A percentile compares a stretch with the other conserved stretches of the same genome.
Evolutionary conservation across 2,797 vertebrate species (phyloP).

Genomic region (Anabacerthia variegaticeps): DNA sequence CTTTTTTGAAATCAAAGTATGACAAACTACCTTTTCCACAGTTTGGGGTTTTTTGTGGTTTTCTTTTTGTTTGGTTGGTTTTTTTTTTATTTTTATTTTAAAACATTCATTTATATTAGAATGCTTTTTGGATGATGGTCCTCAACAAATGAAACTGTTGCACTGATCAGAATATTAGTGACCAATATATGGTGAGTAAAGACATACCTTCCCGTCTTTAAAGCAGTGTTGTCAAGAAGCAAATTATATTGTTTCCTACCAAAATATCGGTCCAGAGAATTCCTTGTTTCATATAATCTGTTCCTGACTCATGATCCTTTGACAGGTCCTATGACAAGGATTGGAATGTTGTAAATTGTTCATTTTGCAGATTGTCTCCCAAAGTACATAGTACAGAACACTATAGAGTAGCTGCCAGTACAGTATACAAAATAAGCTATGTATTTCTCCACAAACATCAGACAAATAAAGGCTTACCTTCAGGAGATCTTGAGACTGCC

Average conservation of each 20-base stretch:
- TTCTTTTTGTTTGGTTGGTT: no score
- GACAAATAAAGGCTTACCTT: neutral
- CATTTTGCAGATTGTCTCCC: neutral
- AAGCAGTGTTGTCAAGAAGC: neutral
- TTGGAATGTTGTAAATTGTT: neutral
- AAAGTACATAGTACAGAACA: neutral
- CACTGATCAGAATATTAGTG: neutral
- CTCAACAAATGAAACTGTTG: neutral
- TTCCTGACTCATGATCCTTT: neutral
- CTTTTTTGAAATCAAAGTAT: neutral
- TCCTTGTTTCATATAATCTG: neutral
- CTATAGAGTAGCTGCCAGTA: neutral
- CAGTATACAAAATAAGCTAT: neutral
- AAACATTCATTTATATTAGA: neutral
- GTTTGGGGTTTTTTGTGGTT: no score
- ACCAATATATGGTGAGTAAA: neutral
- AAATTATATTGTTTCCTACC: neutral
- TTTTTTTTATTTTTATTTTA: neutral
- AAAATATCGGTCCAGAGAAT: neutral
- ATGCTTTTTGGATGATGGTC: neutral
- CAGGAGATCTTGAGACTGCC: neutral
- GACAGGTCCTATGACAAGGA: neutral
- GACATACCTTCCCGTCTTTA: neutral
- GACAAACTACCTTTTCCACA: neutral
- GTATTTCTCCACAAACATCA: neutral